Evolutionary conservation across 1,140 invertebrate genomes (phyloP).

Genomic region (Heterodera schachtii): DNA sequence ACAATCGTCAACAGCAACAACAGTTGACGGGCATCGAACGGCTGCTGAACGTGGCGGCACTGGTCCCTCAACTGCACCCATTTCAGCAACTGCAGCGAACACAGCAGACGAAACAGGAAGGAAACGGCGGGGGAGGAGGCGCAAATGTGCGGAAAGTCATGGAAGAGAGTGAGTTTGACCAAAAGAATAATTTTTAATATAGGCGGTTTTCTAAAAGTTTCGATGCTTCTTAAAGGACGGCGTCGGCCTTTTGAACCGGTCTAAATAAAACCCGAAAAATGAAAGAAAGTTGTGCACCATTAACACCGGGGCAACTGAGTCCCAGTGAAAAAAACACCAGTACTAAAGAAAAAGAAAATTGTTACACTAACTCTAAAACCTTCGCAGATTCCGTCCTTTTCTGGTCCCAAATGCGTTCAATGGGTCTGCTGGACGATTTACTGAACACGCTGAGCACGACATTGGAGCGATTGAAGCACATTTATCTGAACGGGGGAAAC

Average conservation of each 20-base stretch:
- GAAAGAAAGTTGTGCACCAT: too few species aligned
- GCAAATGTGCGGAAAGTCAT: conserved; percentile 21
- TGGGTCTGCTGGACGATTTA: conserved; percentile 54
- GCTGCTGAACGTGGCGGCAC: conserved; percentile 15
- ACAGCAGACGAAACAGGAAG: conserved; percentile 17
- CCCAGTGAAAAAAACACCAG: too few species aligned
- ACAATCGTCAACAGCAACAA: conserved; percentile 33
- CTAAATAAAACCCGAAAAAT: too few species aligned
- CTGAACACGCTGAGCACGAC: conserved; percentile 39
- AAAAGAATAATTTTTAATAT: too few species aligned
- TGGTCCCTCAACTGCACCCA: conserved; percentile 23
- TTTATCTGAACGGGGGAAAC: conserved; percentile 44
- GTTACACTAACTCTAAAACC: background rate
- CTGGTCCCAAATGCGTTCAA: conserved; percentile 48
- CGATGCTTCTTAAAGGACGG: too few species aligned
- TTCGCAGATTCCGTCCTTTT: conserved; percentile 46
- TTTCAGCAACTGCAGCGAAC: conserved; percentile 19
- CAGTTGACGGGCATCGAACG: conserved; percentile 16
- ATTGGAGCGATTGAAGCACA: conserved; percentile 40
- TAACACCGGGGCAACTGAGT: too few species aligned
- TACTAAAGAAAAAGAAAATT: background rate
- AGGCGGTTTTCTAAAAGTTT: too few species aligned
- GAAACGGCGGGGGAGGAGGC: conserved; percentile 7
- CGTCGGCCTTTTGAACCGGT: too few species aligned
- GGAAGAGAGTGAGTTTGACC: conserved; percentile 31